A percentile compares a stretch with the other conserved stretches of the same genome.
Conservation (phyloP, 2,888 invertebrate genomes). For the Amblyjoppa proteus region DNA sequence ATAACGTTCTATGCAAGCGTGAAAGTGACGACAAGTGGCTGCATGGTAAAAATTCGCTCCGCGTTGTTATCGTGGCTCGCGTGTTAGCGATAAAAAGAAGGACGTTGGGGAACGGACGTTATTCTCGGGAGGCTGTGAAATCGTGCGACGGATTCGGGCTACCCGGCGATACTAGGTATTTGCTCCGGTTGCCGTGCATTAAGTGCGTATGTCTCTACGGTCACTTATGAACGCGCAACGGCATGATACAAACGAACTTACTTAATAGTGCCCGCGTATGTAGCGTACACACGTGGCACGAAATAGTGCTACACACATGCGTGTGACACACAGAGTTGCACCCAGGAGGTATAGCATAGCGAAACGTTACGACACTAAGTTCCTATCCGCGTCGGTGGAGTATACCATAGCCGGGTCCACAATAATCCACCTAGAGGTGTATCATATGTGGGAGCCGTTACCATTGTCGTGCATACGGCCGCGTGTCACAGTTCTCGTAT, state of each 20-base stretch:
- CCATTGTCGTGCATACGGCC: slow-evolving; percentile 64
- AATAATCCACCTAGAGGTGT: slow-evolving; percentile 61
- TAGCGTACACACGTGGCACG: background rate
- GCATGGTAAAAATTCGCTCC: slow-evolving; percentile 22
- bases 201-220: slow-evolving; percentile 53
- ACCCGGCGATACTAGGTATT: slow-evolving; percentile 37
- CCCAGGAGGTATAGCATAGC: slow-evolving; percentile 27
- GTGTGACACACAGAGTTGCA: background rate
- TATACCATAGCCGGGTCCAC: slow-evolving; percentile 46
- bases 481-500: slow-evolving; percentile 55
- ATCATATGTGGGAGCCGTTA: slow-evolving; percentile 65
- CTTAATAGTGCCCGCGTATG: background rate
- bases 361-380: slow-evolving; percentile 60
- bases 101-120: slow-evolving; percentile 59
- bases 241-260: slow-evolving; percentile 22
- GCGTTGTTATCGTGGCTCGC: slow-evolving; percentile 43
- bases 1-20: background rate
- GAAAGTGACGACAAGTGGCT: slow-evolving; percentile 16
- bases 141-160: slow-evolving; percentile 34
- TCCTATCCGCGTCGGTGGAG: slow-evolving; percentile 49
- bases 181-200: slow-evolving; percentile 39
- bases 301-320: background rate
- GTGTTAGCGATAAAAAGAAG: slow-evolving; percentile 50
- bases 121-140: slow-evolving; percentile 55
- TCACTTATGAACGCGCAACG: slow-evolving; percentile 49